phyloP scores from a whole-genome alignment of 2,888 invertebrate genomes.

The Himalopsyche tibetana region DNA sequence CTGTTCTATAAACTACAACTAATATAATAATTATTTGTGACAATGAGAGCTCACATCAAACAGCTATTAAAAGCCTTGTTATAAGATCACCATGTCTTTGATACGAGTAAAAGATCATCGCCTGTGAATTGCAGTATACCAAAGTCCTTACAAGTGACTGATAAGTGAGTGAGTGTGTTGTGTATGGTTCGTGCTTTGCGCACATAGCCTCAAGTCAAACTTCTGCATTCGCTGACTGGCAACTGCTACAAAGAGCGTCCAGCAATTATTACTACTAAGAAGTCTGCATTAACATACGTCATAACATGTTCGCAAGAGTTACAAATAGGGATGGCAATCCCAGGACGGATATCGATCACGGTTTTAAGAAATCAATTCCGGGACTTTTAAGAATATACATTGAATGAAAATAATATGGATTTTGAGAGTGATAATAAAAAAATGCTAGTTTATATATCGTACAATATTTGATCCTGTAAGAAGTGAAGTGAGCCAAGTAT shows the following conservation, averaged over 20 bases:
- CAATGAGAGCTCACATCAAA: neutral
- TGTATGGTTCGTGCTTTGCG: slow-evolving; percentile 5
- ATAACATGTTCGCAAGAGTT: slow-evolving; percentile 21
- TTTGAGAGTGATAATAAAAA: no score
- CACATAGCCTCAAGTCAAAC: slow-evolving; percentile 21
- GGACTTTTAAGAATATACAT: no score
- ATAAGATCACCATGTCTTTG: neutral
- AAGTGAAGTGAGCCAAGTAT: no score
- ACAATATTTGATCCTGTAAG: no score
- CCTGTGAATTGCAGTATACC: neutral
- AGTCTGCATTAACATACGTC: slow-evolving; percentile 15
- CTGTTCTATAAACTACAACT: neutral
- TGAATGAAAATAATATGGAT: no score
- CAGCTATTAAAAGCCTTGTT: neutral
- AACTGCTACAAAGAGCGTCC: slow-evolving; percentile 9
- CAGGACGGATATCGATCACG: no score
- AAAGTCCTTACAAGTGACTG: neutral
- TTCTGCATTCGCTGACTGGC: slow-evolving; percentile 30
- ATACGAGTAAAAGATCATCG: neutral
- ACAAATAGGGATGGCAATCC: no score
- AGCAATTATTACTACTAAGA: slow-evolving; percentile 5
- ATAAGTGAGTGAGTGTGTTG: neutral
- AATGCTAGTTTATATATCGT: no score
- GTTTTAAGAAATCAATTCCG: no score
- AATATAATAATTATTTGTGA: neutral